Conservation (phyloP, 1,140 invertebrate species). For the Drosophila serrata region DNA sequence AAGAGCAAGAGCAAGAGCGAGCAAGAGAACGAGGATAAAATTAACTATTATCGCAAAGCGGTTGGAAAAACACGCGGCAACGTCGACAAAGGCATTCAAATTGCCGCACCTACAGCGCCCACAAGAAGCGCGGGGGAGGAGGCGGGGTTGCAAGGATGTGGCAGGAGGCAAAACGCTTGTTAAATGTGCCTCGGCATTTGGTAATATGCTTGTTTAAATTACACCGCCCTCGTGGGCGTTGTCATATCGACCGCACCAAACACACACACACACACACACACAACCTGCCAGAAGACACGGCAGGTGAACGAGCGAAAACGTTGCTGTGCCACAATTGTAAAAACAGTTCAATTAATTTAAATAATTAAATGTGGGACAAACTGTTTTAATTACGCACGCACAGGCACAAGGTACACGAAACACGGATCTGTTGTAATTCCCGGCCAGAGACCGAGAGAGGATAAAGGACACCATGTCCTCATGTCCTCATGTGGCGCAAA, state of each 20-base stretch:
- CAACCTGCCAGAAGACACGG: conserved; percentile 58
- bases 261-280: conserved; percentile 35
- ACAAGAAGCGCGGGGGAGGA: background rate
- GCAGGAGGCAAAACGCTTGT: conserved; percentile 20
- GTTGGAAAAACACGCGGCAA: conserved; percentile 76
- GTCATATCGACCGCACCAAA: conserved; percentile 80
- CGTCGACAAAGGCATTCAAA: conserved; percentile 71
- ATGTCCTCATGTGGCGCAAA: conserved; percentile 33
- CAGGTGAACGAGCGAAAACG: background rate
- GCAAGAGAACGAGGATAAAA: conserved; percentile 58
- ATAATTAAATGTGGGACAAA: conserved; percentile 79
- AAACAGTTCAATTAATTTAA: conserved; percentile 83
- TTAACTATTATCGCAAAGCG: conserved; percentile 83
- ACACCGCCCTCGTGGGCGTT: conserved; percentile 66
- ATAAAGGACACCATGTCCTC: conserved; percentile 6
- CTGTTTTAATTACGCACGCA: conserved; percentile 76
- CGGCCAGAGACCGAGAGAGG: conserved; percentile 11
- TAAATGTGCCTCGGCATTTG: conserved; percentile 73
- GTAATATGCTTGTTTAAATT: conserved; percentile 81
- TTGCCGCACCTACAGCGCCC: conserved; percentile 67
- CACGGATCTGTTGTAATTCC: conserved; percentile 38
- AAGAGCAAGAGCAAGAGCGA: conserved; percentile 21
- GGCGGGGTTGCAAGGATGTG: background rate
- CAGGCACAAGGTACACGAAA: no score
- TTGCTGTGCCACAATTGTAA: conserved; percentile 57